These are phyloP conservation scores for Sarcophaga caerulescens DNA, from an alignment of 2,888 invertebrate genomes.

Conservation along the genomic window DNA sequence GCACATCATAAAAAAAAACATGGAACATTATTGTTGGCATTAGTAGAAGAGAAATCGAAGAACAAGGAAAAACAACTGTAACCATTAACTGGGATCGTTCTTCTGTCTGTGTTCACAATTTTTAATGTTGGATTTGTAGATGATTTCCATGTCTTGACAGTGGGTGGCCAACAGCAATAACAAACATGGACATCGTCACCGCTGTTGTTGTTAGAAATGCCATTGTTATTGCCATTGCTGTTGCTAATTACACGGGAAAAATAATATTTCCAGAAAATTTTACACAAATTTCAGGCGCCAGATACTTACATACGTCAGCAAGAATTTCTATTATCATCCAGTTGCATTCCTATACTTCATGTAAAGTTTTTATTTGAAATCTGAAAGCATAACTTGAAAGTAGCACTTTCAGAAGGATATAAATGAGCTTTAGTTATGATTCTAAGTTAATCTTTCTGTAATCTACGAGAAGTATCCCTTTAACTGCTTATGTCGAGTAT, in stretches of 20 bases:
- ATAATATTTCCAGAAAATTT: neutral
- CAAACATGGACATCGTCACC: conserved; percentile 8
- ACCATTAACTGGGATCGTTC: conserved; percentile 12
- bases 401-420: too few species aligned
- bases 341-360: too few species aligned
- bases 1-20: conserved; percentile 36
- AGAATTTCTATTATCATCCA: too few species aligned
- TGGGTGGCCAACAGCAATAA: conserved; percentile 66
- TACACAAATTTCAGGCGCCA: too few species aligned
- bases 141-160: conserved; percentile 55
- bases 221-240: neutral
- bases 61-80: conserved; percentile 2
- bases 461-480: too few species aligned
- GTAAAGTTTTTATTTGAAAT: too few species aligned
- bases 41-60: conserved; percentile 34
- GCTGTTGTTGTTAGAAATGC: conserved; percentile 11
- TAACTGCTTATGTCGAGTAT: too few species aligned
- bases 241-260: neutral
- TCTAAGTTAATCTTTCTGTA: too few species aligned
- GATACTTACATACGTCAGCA: too few species aligned
- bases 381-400: too few species aligned
- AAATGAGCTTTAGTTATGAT: too few species aligned
- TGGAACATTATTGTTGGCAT: conserved; percentile 9
- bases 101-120: conserved; percentile 23
- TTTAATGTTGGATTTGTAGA: conserved; percentile 32